Evolutionary conservation across 2,797 vertebrate species (phyloP).

Genomic region (Dipus sagitta): DNA sequence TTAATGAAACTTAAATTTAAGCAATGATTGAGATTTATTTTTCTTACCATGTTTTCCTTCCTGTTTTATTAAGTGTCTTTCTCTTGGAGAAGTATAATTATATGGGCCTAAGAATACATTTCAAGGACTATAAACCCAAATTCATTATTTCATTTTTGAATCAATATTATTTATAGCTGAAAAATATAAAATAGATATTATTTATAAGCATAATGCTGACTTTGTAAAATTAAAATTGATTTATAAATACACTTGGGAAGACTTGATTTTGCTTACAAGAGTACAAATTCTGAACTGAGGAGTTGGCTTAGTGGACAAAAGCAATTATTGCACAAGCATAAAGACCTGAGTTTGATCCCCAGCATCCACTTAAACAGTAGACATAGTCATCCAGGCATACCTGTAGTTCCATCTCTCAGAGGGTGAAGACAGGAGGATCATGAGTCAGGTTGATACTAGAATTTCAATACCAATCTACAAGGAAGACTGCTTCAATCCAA

Average conservation of each 20-base stretch:
- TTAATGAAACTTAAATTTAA: neutral
- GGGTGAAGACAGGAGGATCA: neutral
- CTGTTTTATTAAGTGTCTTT: neutral
- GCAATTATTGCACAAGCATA: no score
- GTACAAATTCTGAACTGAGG: neutral
- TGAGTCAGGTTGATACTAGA: neutral
- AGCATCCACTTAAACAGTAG: no score
- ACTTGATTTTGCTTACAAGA: neutral
- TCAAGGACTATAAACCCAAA: neutral
- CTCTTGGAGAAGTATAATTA: neutral
- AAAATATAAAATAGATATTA: neutral
- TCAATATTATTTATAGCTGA: neutral
- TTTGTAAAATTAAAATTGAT: constrained; percentile 36
- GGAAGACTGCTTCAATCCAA: neutral
- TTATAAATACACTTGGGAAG: neutral
- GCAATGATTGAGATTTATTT: neutral
- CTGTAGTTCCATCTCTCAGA: neutral
- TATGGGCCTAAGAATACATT: neutral
- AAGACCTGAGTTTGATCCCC: no score
- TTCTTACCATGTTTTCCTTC: no score
- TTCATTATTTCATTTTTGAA: neutral
- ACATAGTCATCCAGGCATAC: no score
- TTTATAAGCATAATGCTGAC: neutral
- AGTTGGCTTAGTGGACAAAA: no score
- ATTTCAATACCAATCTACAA: neutral